These are phyloP conservation scores for Zootermopsis nevadensis DNA, from an alignment of 2,888 invertebrate species.

Conservation along the genomic window DNA sequence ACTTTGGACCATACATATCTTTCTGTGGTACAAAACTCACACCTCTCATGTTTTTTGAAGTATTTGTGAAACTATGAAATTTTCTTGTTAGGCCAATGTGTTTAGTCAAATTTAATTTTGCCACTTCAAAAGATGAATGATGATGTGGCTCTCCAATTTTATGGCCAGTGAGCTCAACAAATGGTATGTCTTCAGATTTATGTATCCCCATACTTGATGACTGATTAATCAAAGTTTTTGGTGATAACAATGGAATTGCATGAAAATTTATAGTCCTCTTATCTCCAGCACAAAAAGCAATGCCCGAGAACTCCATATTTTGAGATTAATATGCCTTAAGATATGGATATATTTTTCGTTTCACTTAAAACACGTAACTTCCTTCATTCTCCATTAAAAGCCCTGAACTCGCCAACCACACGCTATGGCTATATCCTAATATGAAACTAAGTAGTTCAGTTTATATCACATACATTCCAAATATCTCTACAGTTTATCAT, in stretches of 20 bases:
- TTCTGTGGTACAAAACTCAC: not conserved
- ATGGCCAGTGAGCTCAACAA: conserved; percentile 20
- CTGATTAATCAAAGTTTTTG: not conserved
- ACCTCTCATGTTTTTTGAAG: not conserved
- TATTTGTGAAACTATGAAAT: not conserved
- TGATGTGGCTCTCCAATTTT: not conserved
- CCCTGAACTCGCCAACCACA: not conserved
- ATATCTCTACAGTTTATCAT: not conserved
- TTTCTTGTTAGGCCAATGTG: not conserved
- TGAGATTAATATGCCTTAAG: not conserved
- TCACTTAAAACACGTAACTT: not conserved
- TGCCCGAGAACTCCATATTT: not conserved
- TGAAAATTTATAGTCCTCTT: conserved; percentile 14
- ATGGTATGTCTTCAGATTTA: not conserved
- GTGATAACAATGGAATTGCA: not conserved
- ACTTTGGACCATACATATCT: conserved; percentile 30
- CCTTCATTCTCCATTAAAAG: not conserved
- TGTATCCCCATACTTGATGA: not conserved
- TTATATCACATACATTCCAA: not conserved
- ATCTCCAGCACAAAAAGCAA: conserved; percentile 27
- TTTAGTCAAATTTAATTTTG: not conserved
- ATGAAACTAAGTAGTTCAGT: not conserved
- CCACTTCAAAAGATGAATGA: not conserved
- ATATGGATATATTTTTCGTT: not conserved
- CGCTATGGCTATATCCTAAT: not conserved